These are phyloP conservation scores for Aptenodytes patagonicus DNA, from an alignment of 2,113 vertebrate genomes.

Conservation along the genomic window DNA sequence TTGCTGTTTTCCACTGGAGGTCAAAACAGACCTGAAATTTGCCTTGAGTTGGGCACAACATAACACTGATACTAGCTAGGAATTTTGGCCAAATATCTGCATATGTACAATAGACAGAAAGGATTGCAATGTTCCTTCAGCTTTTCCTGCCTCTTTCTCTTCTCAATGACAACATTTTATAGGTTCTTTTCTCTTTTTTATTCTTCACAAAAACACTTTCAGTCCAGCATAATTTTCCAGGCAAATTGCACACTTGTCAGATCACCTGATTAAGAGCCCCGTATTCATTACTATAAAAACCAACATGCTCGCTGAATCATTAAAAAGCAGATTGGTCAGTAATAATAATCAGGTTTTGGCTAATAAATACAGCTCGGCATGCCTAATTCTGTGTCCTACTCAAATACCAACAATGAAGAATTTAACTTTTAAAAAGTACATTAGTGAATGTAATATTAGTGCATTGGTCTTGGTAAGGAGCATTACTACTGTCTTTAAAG, in stretches of 20 bases:
- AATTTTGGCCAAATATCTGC: not conserved
- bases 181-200: slow-evolving; percentile 15
- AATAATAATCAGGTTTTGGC: slow-evolving; percentile 60
- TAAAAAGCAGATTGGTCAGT: slow-evolving; percentile 36
- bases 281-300: slow-evolving; percentile 51
- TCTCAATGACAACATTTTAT: slow-evolving; percentile 4
- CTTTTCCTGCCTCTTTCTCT: not conserved
- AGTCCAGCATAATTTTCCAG: slow-evolving; percentile 59
- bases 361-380: slow-evolving; percentile 35
- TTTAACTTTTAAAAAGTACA: slow-evolving; percentile 36
- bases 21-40: not conserved
- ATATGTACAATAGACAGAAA: not conserved
- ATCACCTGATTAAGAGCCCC: slow-evolving; percentile 65
- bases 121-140: not conserved
- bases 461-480: not conserved
- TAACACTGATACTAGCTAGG: not conserved
- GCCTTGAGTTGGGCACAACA: not conserved
- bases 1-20: too few relatives aligned
- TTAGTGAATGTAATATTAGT: slow-evolving; percentile 3
- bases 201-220: slow-evolving; percentile 45
- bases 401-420: slow-evolving; percentile 27
- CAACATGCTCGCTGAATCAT: slow-evolving; percentile 1
- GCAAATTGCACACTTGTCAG: slow-evolving; percentile 64
- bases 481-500: slow-evolving; percentile 40
- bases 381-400: slow-evolving; percentile 40